Conservation (phyloP, 2,888 invertebrate species). For the Ophion costatus region DNA sequence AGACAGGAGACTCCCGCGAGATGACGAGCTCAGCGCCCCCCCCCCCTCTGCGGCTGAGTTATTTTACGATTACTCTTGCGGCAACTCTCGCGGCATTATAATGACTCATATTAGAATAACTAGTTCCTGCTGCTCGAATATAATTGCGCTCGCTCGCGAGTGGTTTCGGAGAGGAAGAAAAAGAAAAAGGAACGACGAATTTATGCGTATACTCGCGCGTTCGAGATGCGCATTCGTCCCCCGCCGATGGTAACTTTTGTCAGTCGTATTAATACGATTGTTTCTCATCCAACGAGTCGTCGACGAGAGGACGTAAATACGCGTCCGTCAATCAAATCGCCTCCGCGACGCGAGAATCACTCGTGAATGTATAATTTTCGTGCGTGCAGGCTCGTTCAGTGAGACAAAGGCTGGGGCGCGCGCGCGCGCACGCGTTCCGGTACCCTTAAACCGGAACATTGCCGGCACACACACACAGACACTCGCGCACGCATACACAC, state of each 20-base stretch:
- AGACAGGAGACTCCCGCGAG: conserved; percentile 46
- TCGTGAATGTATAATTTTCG: neutral
- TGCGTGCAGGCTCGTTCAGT: no score
- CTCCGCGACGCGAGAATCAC: neutral
- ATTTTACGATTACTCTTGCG: conserved; percentile 51
- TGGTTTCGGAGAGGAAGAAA: no score
- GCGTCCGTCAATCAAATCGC: neutral
- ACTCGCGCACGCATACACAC: no score
- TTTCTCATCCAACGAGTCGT: conserved; percentile 46
- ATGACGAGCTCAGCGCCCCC: no score
- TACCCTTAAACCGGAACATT: neutral
- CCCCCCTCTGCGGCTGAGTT: conserved; percentile 62
- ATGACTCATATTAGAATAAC: conserved; percentile 66
- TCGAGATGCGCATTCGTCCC: no score
- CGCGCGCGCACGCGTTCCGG: neutral
- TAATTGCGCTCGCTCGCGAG: conserved; percentile 44
- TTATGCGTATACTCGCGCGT: neutral
- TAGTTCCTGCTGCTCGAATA: conserved; percentile 56
- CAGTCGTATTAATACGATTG: conserved; percentile 51
- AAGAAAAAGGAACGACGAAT: neutral
- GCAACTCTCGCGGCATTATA: conserved; percentile 41
- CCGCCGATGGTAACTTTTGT: no score
- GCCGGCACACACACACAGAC: neutral
- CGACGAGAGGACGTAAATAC: conserved; percentile 13
- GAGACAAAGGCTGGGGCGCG: no score